A percentile compares a stretch with the other conserved stretches of the same genome.
Conservation (phyloP, 2,888 invertebrate species). For the Leptinotarsa peninsularis region DNA sequence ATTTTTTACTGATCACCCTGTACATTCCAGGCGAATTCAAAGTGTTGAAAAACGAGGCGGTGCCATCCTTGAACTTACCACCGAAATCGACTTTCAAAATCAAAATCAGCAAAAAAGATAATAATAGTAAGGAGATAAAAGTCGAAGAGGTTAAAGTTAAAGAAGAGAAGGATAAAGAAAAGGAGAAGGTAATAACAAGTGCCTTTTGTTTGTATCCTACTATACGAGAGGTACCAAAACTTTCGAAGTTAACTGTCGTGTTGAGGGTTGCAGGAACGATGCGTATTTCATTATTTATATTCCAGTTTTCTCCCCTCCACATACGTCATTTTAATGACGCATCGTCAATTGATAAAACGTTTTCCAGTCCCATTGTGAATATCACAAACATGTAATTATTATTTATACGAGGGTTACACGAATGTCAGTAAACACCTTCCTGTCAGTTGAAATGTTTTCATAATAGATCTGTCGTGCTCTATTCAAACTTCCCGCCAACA, state of each 20-base stretch:
- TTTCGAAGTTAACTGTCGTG: not conserved
- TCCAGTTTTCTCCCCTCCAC: conserved; percentile 23
- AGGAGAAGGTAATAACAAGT: conserved; percentile 36
- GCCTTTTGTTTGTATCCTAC: not conserved
- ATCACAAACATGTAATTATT: not conserved
- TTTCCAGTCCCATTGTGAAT: not conserved
- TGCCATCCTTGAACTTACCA: conserved; percentile 42
- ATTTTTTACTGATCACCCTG: conserved; percentile 40
- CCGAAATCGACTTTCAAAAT: conserved; percentile 47
- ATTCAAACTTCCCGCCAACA: conserved; percentile 33
- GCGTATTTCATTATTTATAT: not conserved
- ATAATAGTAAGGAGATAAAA: conserved; percentile 42
- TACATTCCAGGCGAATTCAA: conserved; percentile 46
- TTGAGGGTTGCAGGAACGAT: not conserved
- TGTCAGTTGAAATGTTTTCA: not conserved
- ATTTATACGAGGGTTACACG: conserved; percentile 2
- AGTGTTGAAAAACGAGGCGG: conserved; percentile 43
- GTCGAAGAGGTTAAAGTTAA: conserved; percentile 44
- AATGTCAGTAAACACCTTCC: not conserved
- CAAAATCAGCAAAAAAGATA: conserved; percentile 47
- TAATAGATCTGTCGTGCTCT: not conserved
- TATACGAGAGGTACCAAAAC: conserved; percentile 24
- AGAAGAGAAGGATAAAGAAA: conserved; percentile 29
- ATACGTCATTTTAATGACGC: conserved; percentile 32
- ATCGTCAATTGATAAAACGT: not conserved